Base-by-base conservation (phyloP, 2,113 vertebrate species). In the Brachypodius melanocephalos region DNA sequence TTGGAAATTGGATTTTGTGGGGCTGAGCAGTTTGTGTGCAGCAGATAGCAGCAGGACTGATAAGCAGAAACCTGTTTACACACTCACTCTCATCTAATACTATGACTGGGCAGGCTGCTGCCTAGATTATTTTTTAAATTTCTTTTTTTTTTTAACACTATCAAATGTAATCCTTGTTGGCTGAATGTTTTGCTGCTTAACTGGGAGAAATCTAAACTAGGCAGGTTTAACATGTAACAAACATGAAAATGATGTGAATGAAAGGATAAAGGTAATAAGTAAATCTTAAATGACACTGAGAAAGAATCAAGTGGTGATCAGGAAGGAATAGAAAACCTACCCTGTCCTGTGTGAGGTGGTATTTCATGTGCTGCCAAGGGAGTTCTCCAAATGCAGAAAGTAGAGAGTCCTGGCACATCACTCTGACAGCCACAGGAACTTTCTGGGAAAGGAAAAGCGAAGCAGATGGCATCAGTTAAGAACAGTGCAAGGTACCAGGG, bases 1-100 rank as follows among this genome's bases (percentile, higher is more conserved):
- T 82, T 81, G 90, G 91, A 97, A 97, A 97, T 97, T 96, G 95
- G 95, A 97, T 97, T 97, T 97, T 72, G 90, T 21, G 19, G 82
- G 88, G 85, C 84, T 90, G 95, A 91, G 89, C 92, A 73, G 95
- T 96, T 97, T 96, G 95, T 89, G 82, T 88, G 85, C 89, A 87
- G 95, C 80, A 94, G 96, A 93, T 95, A 97, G 86, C 91, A 71
- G 96, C 7, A 9, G 74, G 59, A 77, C 89, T 95, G 95, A 97
- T 96, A 96, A 95, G 93, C 83, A 85, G 91, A 96, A 97, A 87
- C 75, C 94, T 96, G 92, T 96, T 97, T 97, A 94, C 91, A 90
- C 74, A 66, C 88, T 94, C 45, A 48, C 49, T 94, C 78, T 32
- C 83, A 93, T 88, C 71, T 69, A 95, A 89, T 59, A 40, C 78